Conservation (phyloP, 92 coral and sea anemone species). For the Muricea muricata region DNA sequence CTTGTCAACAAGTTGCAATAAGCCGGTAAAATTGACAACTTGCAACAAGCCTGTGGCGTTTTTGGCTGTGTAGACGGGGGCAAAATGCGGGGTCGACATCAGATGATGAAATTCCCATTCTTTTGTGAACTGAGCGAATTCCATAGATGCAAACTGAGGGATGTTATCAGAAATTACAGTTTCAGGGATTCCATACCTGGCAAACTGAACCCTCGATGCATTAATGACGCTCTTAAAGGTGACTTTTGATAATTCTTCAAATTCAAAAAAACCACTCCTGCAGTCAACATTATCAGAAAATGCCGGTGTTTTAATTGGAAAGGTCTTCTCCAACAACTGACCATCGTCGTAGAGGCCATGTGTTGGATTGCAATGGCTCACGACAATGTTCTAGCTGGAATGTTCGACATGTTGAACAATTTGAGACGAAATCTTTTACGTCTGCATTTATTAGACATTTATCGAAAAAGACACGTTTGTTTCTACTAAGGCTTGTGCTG, state of each 20-base stretch:
- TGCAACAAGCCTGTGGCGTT: too few species aligned
- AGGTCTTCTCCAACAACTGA: conserved; percentile 54
- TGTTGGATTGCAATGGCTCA: conserved; percentile 46
- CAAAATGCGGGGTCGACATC: conserved; percentile 60
- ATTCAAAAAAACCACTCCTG: conserved; percentile 49
- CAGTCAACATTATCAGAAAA: conserved; percentile 43
- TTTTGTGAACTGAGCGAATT: conserved; percentile 46
- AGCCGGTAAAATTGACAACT: too few species aligned
- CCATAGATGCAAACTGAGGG: conserved; percentile 36
- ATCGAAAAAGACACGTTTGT: conserved; percentile 59
- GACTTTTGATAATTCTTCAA: conserved; percentile 42
- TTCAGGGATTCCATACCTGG: conserved; percentile 10
- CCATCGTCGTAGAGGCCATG: conserved; percentile 49
- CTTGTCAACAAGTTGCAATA: too few species aligned
- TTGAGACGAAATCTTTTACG: conserved; percentile 47
- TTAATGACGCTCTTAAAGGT: conserved; percentile 40
- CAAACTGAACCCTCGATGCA: conserved; percentile 40
- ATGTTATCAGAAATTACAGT: too few species aligned
- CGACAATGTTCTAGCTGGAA: conserved; percentile 56
- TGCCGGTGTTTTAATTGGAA: conserved; percentile 44
- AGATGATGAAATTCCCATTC: conserved; percentile 52
- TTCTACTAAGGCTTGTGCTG: conserved; percentile 51
- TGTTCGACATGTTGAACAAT: conserved; percentile 48
- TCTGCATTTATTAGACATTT: conserved; percentile 65
- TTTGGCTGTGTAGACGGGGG: too few species aligned